Conservation (phyloP, 2,113 vertebrate genomes). For the Microcebus lehilahytsara region DNA sequence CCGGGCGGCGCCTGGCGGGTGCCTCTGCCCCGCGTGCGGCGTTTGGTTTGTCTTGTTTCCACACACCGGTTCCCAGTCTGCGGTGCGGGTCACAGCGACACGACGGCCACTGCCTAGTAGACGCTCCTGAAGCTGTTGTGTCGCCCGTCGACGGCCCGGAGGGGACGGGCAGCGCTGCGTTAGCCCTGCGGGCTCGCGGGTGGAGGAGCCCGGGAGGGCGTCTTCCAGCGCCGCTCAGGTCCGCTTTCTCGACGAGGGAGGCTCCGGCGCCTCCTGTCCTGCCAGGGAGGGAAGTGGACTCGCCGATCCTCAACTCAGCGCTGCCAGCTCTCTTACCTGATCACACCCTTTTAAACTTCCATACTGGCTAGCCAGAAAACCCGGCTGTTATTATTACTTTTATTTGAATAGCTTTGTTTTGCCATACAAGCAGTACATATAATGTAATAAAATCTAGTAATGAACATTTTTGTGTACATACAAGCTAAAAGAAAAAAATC, state of each 20-base stretch:
- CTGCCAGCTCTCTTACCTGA: not conserved
- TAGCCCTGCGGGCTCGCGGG: too few relatives aligned
- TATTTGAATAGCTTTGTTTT: constrained; percentile 24
- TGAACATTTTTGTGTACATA: not conserved
- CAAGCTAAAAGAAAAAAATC: not conserved
- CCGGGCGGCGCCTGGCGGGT: too few relatives aligned
- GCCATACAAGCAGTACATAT: not conserved
- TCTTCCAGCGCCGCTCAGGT: too few relatives aligned
- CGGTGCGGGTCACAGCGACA: not conserved
- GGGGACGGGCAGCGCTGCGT: too few relatives aligned
- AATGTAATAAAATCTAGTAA: constrained; percentile 14
- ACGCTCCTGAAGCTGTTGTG: too few relatives aligned
- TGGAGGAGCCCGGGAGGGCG: too few relatives aligned
- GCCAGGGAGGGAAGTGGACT: too few relatives aligned
- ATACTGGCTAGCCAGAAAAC: not conserved
- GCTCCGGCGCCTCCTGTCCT: too few relatives aligned
- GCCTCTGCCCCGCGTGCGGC: not conserved
- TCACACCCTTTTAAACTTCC: not conserved
- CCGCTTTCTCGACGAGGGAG: too few relatives aligned
- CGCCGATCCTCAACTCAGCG: not conserved
- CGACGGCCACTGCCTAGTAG: not conserved
- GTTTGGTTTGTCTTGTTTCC: not conserved
- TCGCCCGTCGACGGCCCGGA: too few relatives aligned
- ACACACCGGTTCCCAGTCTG: not conserved
- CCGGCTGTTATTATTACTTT: not conserved